Evolutionary conservation across 2,888 invertebrate genomes (phyloP).

Genomic region (Steinernema carpocapsae): DNA sequence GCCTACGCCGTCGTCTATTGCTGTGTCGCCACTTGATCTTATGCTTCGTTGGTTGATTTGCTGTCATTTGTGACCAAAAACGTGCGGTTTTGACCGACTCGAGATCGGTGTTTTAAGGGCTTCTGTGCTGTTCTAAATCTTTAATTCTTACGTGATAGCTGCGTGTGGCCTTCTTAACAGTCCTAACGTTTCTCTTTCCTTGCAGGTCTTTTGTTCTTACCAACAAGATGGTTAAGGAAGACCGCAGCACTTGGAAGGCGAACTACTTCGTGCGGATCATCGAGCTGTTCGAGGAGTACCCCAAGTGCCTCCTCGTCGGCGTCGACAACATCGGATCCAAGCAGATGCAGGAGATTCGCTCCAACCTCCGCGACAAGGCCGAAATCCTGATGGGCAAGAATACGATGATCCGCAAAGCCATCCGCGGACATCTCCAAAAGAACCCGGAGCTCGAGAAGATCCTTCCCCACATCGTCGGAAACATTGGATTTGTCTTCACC

Average conservation of each 20-base stretch:
- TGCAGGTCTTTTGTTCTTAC: no score
- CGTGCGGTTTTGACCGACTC: no score
- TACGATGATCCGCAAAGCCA: slow-evolving; percentile 99
- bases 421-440: slow-evolving; percentile 92
- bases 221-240: slow-evolving; percentile 99
- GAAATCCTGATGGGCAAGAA: slow-evolving; percentile 93
- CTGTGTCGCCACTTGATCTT: no score
- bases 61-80: no score
- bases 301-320: slow-evolving; percentile 98
- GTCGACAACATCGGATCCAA: slow-evolving; percentile 99
- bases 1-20: no score
- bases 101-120: no score
- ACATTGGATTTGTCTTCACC: slow-evolving; percentile 98
- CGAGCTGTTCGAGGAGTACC: slow-evolving; percentile 93
- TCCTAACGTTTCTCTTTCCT: no score
- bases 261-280: slow-evolving; percentile 95
- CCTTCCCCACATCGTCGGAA: slow-evolving; percentile 91
- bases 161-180: no score
- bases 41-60: no score
- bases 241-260: slow-evolving; percentile 97
- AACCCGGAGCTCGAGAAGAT: slow-evolving; percentile 88
- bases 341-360: slow-evolving; percentile 99
- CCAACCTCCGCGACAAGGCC: slow-evolving; percentile 66
- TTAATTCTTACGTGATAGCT: no score
- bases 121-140: no score